phyloP scores from a whole-genome alignment of 2,888 invertebrate species.

The Drosophila koepferae region DNA sequence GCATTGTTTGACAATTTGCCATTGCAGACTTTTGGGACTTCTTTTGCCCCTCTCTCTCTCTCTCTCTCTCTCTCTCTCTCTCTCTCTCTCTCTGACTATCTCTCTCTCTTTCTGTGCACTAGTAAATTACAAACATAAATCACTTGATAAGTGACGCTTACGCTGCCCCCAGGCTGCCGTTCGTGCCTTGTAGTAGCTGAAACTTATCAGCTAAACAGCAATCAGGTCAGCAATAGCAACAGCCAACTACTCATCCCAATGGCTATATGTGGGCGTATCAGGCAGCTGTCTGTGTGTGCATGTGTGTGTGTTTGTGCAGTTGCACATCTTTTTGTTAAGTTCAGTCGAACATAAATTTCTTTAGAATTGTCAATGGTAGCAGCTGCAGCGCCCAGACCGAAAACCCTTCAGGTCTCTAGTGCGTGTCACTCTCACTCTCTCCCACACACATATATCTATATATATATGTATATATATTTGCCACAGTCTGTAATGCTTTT shows the following conservation, averaged over 20 bases:
- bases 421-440: slow-evolving; percentile 4
- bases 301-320: slow-evolving; percentile 38
- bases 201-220: slow-evolving; percentile 73
- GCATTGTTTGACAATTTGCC: slow-evolving; percentile 71
- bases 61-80: background rate
- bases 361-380: slow-evolving; percentile 70
- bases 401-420: slow-evolving; percentile 47
- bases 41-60: background rate
- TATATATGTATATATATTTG: background rate
- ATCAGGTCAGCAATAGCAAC: slow-evolving; percentile 62
- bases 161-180: slow-evolving; percentile 39
- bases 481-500: slow-evolving; percentile 15
- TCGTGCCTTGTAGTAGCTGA: slow-evolving; percentile 31
- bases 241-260: slow-evolving; percentile 26
- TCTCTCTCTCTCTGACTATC: slow-evolving; percentile 11
- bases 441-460: background rate
- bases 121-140: slow-evolving; percentile 77
- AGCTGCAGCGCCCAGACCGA: slow-evolving; percentile 51
- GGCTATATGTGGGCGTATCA: slow-evolving; percentile 24
- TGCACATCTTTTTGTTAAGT: slow-evolving; percentile 70
- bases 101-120: slow-evolving; percentile 38
- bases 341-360: slow-evolving; percentile 71
- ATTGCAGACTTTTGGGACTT: slow-evolving; percentile 60
- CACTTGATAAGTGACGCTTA: slow-evolving; percentile 77
- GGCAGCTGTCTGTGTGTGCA: background rate